These are phyloP conservation scores for Ophion obscuratus DNA, from an alignment of 2,888 invertebrate species.

Conservation along the genomic window DNA sequence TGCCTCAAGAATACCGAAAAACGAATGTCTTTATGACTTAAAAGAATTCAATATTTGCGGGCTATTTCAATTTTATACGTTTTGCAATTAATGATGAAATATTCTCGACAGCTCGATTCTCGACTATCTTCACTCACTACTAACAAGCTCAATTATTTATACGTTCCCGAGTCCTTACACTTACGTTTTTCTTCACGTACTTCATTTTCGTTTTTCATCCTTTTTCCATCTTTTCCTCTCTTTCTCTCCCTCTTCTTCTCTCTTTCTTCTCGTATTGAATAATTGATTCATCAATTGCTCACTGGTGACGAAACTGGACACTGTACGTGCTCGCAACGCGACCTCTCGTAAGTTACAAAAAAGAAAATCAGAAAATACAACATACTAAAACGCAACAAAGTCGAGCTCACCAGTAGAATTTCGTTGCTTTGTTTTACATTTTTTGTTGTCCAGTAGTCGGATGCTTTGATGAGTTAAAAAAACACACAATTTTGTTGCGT, in stretches of 20 bases:
- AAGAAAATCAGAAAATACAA: constrained; percentile 7
- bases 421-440: constrained; percentile 8
- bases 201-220: not conserved
- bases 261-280: constrained; percentile 70
- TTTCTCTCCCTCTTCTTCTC: constrained; percentile 47
- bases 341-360: constrained; percentile 78
- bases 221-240: not conserved
- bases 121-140: constrained; percentile 1
- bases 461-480: not conserved
- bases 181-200: not conserved
- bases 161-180: not conserved
- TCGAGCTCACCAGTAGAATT: constrained; percentile 22
- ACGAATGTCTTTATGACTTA: too few relatives aligned
- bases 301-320: constrained; percentile 72
- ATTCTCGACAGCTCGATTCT: constrained; percentile 46
- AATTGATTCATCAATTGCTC: constrained; percentile 72
- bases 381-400: constrained; percentile 7
- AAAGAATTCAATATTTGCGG: too few relatives aligned
- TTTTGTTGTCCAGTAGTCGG: not conserved
- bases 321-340: constrained; percentile 69
- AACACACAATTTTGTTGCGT: not conserved
- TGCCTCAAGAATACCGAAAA: too few relatives aligned
- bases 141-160: constrained; percentile 5
- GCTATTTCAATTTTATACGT: too few relatives aligned
- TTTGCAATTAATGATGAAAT: not conserved